These are phyloP conservation scores for Peromyscus leucopus DNA, from an alignment of 2,113 vertebrate genomes.

Conservation along the genomic window DNA sequence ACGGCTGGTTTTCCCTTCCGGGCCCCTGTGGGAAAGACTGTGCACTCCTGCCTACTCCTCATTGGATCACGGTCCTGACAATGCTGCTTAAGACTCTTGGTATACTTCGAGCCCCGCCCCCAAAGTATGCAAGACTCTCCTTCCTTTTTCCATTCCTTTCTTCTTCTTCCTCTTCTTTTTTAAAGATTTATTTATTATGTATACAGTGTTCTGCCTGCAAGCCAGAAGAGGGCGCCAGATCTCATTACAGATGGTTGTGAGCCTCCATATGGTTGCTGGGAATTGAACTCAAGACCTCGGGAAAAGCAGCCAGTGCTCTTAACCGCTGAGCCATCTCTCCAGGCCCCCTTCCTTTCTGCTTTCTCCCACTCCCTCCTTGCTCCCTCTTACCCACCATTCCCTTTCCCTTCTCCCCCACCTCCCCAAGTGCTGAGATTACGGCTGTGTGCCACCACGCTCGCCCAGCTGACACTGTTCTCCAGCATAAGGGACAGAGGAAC, in stretches of 20 bases:
- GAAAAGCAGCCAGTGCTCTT: too few relatives aligned
- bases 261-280: too few relatives aligned
- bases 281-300: too few relatives aligned
- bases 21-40: neutral
- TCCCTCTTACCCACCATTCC: neutral
- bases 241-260: too few relatives aligned
- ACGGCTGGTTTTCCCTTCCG: neutral
- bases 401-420: neutral
- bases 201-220: too few relatives aligned
- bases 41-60: neutral
- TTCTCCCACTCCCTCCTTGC: neutral
- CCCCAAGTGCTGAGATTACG: neutral
- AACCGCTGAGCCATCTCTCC: too few relatives aligned
- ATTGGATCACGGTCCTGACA: neutral
- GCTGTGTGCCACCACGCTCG: too few relatives aligned
- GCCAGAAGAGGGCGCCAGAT: too few relatives aligned
- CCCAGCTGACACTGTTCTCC: neutral
- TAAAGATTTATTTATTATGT: too few relatives aligned
- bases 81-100: rapidly evolving
- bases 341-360: neutral
- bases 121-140: rapidly evolving
- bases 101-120: rapidly evolving
- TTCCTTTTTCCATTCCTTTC: neutral
- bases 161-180: neutral
- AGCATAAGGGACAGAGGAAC: neutral